These are phyloP conservation scores for Lepidocyrtinus sp. DNA, from an alignment of 2,888 invertebrate genomes.

Conservation along the genomic window DNA sequence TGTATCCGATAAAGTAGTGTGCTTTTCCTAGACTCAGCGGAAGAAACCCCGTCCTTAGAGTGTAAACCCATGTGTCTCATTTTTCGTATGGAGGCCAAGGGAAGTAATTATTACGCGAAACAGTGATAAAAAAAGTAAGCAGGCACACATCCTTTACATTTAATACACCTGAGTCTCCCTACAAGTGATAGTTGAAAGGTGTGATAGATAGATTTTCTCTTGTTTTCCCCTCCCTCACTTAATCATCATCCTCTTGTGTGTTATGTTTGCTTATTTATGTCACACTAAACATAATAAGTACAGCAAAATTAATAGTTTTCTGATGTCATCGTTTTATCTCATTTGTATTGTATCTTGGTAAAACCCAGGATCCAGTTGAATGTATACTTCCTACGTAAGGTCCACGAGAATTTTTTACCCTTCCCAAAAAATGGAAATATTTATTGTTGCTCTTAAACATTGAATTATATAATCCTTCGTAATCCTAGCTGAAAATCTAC, in stretches of 20 bases:
- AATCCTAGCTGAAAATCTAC: neutral
- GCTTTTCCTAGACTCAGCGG: neutral
- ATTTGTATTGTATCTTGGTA: no score
- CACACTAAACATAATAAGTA: neutral
- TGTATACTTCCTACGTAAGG: no score
- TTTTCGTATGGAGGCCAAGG: constrained; percentile 48
- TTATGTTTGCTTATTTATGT: neutral
- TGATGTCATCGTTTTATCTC: constrained; percentile 4
- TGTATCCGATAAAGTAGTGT: neutral
- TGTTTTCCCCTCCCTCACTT: neutral
- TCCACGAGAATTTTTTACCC: no score
- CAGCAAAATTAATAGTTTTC: neutral
- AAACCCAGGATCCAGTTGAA: no score
- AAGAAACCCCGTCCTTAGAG: constrained; percentile 23
- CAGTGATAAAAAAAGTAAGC: constrained; percentile 47
- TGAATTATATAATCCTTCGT: neutral
- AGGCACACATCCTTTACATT: constrained; percentile 49
- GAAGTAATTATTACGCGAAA: constrained; percentile 44
- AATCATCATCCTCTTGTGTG: neutral
- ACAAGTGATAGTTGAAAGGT: neutral
- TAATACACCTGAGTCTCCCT: constrained; percentile 1
- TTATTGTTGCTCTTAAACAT: no score
- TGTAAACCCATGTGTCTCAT: constrained; percentile 6
- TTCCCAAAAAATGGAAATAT: no score
- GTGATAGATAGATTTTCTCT: neutral